Evolutionary conservation across 2,797 vertebrate genomes (phyloP).

Genomic region (Gambusia yucatana): DNA sequence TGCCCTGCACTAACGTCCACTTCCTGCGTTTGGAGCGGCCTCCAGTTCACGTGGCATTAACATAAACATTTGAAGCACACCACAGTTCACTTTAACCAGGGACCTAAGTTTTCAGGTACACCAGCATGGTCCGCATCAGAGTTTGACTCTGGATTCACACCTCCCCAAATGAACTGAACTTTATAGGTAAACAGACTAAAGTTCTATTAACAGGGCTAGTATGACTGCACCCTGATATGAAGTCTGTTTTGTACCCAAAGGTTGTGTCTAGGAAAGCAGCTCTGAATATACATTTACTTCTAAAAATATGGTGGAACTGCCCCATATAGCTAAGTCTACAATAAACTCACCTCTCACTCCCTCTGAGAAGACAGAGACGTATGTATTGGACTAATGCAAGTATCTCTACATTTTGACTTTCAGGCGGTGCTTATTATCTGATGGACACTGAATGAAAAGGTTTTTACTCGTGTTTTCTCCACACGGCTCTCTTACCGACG

Average conservation of each 20-base stretch:
- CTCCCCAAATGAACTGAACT: too few relatives aligned
- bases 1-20: too few relatives aligned
- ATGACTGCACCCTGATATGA: too few relatives aligned
- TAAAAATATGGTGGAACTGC: neutral
- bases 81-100: too few relatives aligned
- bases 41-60: too few relatives aligned
- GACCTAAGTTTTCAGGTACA: too few relatives aligned
- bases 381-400: neutral
- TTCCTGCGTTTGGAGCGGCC: too few relatives aligned
- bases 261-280: neutral
- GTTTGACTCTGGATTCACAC: too few relatives aligned
- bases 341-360: neutral
- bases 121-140: too few relatives aligned
- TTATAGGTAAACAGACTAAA: too few relatives aligned
- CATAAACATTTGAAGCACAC: too few relatives aligned
- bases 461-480: neutral
- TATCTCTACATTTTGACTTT: neutral
- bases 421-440: neutral
- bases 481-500: conserved; percentile 67
- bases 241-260: neutral
- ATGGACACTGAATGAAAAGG: neutral
- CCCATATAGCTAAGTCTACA: neutral
- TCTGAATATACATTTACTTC: neutral
- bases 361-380: neutral
- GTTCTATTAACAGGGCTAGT: too few relatives aligned